Conservation (phyloP, 2,113 vertebrate genomes). For the Falcunculus frontatus region DNA sequence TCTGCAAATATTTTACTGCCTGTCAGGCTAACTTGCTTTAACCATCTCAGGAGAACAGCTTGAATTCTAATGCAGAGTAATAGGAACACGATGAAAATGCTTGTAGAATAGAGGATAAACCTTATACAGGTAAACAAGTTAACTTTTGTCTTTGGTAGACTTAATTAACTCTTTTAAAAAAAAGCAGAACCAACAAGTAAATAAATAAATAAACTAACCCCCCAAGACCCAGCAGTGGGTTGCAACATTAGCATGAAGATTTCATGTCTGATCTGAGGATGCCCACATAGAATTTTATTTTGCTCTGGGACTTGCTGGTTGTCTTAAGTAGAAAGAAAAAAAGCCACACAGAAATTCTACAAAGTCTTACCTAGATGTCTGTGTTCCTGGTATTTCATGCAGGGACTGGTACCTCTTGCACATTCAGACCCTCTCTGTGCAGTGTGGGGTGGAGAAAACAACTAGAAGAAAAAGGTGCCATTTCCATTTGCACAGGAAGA, state of each 20-base stretch:
- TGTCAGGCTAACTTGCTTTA: background rate
- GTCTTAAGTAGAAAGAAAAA: background rate
- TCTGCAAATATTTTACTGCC: background rate
- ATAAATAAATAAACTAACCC: background rate
- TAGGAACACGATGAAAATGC: background rate
- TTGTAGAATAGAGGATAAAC: background rate
- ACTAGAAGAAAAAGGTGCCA: background rate
- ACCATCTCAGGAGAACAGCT: background rate
- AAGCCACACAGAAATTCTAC: background rate
- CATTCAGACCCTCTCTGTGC: background rate
- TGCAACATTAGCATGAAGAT: conserved; percentile 30
- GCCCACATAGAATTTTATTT: background rate
- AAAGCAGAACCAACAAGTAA: background rate
- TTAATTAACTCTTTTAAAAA: background rate
- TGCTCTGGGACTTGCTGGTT: background rate
- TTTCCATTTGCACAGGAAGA: background rate
- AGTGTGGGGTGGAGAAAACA: background rate
- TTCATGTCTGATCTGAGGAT: conserved; percentile 10
- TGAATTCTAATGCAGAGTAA: background rate
- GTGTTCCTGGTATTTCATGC: background rate
- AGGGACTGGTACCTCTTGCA: background rate
- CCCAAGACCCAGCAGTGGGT: background rate
- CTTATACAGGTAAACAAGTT: background rate
- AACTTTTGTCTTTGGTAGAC: background rate
- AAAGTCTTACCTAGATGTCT: background rate